Base-by-base conservation (phyloP, 2,888 invertebrate species). In the Hoplodrina blanda region DNA sequence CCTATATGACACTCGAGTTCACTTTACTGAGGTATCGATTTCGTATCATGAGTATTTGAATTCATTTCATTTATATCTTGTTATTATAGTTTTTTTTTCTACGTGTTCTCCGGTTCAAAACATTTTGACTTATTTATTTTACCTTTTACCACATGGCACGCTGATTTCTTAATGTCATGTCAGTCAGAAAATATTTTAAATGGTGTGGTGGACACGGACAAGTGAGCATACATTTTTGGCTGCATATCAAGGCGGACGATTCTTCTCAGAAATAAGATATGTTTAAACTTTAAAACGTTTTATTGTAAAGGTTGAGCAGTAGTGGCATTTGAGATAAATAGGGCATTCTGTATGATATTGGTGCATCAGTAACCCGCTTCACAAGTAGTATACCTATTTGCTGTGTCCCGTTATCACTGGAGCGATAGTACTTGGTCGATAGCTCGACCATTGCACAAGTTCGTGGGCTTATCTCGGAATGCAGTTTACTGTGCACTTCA, bases 391-490 rank as follows among this genome's bases (percentile, higher is more conserved):
- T 89, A 76, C 50, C 62, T 76, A 88, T 91, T 88, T 88, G 86
- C 86, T 82, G 87, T 90, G 88, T 91, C 88, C 91, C 91, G 93
- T 93, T 94, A 95, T 94, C 92, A 91, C 76, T 81, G 84, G 78
- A 80, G 88, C 90, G 94, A 94, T 94, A 93, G 89, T 89, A 84
- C 83, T 85, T 83, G 86, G 85, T 85, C 87, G 92, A 92, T 94
- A 92, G 87, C 88, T 85, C 89, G 87, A 83, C 85, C 89, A 86
- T 88, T 92, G 91, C 91, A 91, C 91, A 91, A 89, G 89, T 90
- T 88, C 74, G 81, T 82, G 79, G 76, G 78, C 89, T 92, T 95
- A 95, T 94, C 92, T 91, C 86, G 86, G 88, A 90, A 92, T 94
- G 93, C 93, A 94, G 90, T 93, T 85, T 84, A 86, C 86, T 86